phyloP scores from a whole-genome alignment of 1,140 invertebrate species.

The Hydropsyche tenuis region DNA sequence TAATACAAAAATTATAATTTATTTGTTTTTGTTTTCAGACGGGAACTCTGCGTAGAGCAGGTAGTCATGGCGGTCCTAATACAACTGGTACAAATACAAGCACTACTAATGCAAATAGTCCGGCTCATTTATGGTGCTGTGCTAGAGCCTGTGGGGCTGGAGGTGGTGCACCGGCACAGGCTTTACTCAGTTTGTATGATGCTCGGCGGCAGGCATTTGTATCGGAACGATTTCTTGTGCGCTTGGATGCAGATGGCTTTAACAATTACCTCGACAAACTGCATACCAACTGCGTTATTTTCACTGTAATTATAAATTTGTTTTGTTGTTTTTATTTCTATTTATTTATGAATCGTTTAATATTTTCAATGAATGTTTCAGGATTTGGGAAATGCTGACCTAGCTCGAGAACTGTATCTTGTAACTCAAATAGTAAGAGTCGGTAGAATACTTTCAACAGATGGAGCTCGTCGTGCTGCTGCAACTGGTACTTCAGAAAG shows the following conservation, averaged over 20 bases:
- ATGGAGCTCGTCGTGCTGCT: slow-evolving; percentile 67
- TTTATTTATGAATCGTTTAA: neutral
- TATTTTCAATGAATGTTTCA: slow-evolving; percentile 49
- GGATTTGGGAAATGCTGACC: slow-evolving; percentile 79
- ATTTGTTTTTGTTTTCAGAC: slow-evolving; percentile 56
- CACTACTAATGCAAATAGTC: slow-evolving; percentile 59
- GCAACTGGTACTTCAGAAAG: slow-evolving; percentile 53
- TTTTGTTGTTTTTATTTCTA: no score
- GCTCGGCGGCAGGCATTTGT: slow-evolving; percentile 72
- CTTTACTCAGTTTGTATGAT: slow-evolving; percentile 88
- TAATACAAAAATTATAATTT: neutral
- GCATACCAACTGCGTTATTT: slow-evolving; percentile 87
- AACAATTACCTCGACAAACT: slow-evolving; percentile 88
- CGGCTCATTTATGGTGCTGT: slow-evolving; percentile 86
- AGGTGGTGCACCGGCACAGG: slow-evolving; percentile 86
- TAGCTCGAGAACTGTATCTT: slow-evolving; percentile 79
- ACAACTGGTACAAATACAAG: slow-evolving; percentile 50
- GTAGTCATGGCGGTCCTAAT: slow-evolving; percentile 53
- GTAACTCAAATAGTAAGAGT: slow-evolving; percentile 88
- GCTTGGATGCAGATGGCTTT: slow-evolving; percentile 87
- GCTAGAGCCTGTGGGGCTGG: slow-evolving; percentile 86
- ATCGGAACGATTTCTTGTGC: slow-evolving; percentile 87
- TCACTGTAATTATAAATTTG: slow-evolving; percentile 71
- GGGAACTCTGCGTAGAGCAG: slow-evolving; percentile 70
- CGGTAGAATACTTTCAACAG: slow-evolving; percentile 85